Evolutionary conservation across 2,888 invertebrate species (phyloP), one percentile per base, ranked within the genome.

Genomic region (Nebria brevicollis): DNA sequence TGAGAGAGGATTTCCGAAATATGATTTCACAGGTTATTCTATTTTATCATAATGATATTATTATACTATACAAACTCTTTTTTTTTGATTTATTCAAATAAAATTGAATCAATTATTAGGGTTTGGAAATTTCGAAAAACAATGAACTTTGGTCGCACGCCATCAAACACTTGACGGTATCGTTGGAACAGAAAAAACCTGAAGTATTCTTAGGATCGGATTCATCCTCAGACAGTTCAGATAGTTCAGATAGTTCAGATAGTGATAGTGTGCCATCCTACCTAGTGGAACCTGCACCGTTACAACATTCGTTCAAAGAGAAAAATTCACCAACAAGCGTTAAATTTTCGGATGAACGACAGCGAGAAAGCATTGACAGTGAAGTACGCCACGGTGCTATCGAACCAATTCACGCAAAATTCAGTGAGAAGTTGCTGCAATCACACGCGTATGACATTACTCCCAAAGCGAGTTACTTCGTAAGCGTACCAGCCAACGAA

Each of bases 1-100:
- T 89, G 1, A 84, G 89, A 13, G 88, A 89, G 83, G 89, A 89
- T 82, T 88, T 89, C 81, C 84, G 88, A 42, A 86, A 89, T 83
- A 86, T 87, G 86, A 83, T 88, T 26, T 85, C 86, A 3, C 85
- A 85, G 76, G 87, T 86, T n/a, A 78, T 5, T 5, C 2, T 4
- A 34, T 34, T 34, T 34, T 34, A 4, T 34, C 34, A 1, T n/a
- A n/a, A n/a, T n/a, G n/a, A n/a, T n/a, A n/a, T n/a, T n/a, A n/a
- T n/a, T n/a, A n/a, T n/a, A n/a, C 34, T 34, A 34, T 2, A 2
- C 10, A 20, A 73, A 11, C 11, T 34, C n/a, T n/a, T n/a, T n/a
- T n/a, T n/a, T n/a, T n/a, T n/a, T n/a, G n/a, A 73, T 15, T 43
- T 15, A 43, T 13, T 42, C 8, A 42, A 8, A 42, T 54, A 54